Percentiles rank a stretch among this genome's conserved stretches.
Conservation (phyloP, 1,140 invertebrate genomes). For the Acromyrmex heyeri region DNA sequence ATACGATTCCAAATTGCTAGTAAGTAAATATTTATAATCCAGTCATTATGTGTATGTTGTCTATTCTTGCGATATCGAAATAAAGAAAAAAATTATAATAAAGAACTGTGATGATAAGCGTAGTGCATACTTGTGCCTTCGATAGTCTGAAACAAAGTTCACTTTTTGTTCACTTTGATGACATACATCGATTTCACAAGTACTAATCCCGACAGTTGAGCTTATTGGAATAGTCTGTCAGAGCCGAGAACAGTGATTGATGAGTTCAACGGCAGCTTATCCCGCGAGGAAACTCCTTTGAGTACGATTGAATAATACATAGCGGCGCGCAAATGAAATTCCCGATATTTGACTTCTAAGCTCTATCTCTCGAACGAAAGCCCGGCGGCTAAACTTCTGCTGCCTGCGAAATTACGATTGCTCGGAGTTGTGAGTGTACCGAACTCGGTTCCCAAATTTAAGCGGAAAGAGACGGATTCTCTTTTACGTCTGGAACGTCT, state of each 20-base stretch:
- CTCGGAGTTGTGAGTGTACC: constrained; percentile 44
- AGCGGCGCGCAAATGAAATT: constrained; percentile 68
- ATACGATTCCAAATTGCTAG: neutral
- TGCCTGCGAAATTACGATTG: constrained; percentile 67
- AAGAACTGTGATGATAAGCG: neutral
- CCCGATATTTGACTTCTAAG: constrained; percentile 68
- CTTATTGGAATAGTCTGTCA: constrained; percentile 63
- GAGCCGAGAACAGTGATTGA: constrained; percentile 62
- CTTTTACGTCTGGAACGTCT: constrained; percentile 36
- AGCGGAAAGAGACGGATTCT: constrained; percentile 31
- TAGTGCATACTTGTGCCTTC: neutral
- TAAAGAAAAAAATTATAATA: constrained; percentile 4
- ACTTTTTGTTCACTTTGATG: constrained; percentile 45
- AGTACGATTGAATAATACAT: constrained; percentile 61
- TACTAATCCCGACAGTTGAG: constrained; percentile 50
- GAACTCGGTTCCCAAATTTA: constrained; percentile 60
- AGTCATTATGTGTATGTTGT: neutral
- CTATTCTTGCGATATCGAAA: neutral
- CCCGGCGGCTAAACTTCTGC: constrained; percentile 39
- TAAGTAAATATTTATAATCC: neutral
- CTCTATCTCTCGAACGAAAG: constrained; percentile 35
- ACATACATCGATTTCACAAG: constrained; percentile 59
- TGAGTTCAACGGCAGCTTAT: constrained; percentile 59
- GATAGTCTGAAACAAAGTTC: constrained; percentile 28
- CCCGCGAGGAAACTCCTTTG: constrained; percentile 54